Evolutionary conservation across 2,888 invertebrate genomes (phyloP).

Genomic region (Branchinecta sandiegonensis): DNA sequence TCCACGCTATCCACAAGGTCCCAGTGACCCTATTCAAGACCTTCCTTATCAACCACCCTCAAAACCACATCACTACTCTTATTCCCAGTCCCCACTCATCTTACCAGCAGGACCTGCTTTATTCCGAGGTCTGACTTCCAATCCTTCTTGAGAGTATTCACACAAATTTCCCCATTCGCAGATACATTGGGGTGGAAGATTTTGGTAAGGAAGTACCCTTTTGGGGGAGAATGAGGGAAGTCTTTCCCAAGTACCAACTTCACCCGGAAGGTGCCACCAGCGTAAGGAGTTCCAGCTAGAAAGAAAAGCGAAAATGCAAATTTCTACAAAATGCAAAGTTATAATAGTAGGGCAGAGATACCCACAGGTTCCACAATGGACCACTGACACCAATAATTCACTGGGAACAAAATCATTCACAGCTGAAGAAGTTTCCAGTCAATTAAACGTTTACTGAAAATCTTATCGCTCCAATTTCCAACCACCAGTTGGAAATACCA

Average conservation of each 20-base stretch:
- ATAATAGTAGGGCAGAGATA: not conserved
- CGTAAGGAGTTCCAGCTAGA: constrained; percentile 77
- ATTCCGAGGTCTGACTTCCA: constrained; percentile 93
- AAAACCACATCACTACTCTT: no score
- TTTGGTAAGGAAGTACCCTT: constrained; percentile 73
- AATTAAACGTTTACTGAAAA: no score
- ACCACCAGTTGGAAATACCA: no score
- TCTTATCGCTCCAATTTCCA: no score
- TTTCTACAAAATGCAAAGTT: not conserved
- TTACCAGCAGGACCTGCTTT: constrained; percentile 75
- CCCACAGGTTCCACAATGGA: not conserved
- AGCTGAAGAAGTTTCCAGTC: no score
- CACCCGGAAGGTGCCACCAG: constrained; percentile 72
- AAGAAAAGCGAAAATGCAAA: constrained; percentile 24
- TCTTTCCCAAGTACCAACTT: constrained; percentile 80
- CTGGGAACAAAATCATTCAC: no score
- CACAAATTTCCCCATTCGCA: constrained; percentile 85
- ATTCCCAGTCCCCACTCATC: constrained; percentile 28
- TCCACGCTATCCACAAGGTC: no score
- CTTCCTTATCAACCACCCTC: no score
- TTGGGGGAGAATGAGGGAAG: constrained; percentile 81
- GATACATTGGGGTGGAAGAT: constrained; percentile 97
- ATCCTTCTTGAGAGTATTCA: constrained; percentile 87
- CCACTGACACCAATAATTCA: no score
- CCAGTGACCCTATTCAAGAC: no score